Evolutionary conservation across 2,888 invertebrate genomes (phyloP).

Genomic region (Cremastinae sp.): DNA sequence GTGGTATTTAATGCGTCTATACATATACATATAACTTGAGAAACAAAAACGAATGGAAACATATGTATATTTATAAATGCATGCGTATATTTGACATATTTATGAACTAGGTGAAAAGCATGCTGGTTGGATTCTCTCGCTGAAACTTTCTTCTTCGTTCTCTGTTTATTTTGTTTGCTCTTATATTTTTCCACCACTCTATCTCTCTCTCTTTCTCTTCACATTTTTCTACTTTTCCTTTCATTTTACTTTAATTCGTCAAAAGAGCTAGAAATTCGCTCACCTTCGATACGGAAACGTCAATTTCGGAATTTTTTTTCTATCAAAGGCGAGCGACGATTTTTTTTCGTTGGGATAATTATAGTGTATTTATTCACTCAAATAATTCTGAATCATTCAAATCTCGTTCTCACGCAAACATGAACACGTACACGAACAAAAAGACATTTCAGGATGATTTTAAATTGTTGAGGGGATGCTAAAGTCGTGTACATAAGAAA

Average conservation of each 20-base stretch:
- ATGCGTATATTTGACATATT: slow-evolving; percentile 65
- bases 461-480: background rate
- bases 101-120: slow-evolving; percentile 73
- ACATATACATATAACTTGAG: slow-evolving; percentile 12
- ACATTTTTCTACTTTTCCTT: background rate
- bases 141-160: slow-evolving; percentile 19
- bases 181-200: slow-evolving; percentile 48
- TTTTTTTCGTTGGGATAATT: background rate
- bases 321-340: background rate
- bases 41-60: slow-evolving; percentile 52
- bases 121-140: slow-evolving; percentile 71
- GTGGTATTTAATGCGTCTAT: slow-evolving; percentile 31
- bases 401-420: slow-evolving; percentile 10
- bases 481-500: slow-evolving; percentile 5
- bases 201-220: slow-evolving; percentile 42
- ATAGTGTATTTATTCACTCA: background rate
- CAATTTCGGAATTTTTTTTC: slow-evolving; percentile 1
- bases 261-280: background rate
- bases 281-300: slow-evolving; percentile 7
- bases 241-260: slow-evolving; percentile 8
- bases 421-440: slow-evolving; percentile 11
- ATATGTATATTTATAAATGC: slow-evolving; percentile 57
- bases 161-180: slow-evolving; percentile 28
- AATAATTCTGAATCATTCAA: slow-evolving; percentile 3
- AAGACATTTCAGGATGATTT: background rate